Evolutionary conservation across 2,888 invertebrate species (phyloP).

Genomic region (Aleiodes leptofemur): DNA sequence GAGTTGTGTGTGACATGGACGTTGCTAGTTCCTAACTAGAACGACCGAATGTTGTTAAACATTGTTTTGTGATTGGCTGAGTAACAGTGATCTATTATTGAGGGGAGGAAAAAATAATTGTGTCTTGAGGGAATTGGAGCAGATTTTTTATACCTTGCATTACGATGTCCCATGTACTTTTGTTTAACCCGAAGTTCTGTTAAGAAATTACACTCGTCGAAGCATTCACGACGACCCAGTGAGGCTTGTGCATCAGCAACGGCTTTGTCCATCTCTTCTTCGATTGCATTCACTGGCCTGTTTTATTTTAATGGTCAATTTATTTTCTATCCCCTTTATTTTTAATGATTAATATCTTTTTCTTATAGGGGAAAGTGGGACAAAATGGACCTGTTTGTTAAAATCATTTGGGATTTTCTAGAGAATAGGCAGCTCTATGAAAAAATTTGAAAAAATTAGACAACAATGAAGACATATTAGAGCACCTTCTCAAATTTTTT

Average conservation of each 20-base stretch:
- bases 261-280: slow-evolving; percentile 70
- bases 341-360: slow-evolving; percentile 8
- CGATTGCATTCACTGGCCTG: slow-evolving; percentile 70
- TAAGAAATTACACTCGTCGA: slow-evolving; percentile 60
- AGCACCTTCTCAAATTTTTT: no score
- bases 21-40: slow-evolving; percentile 31
- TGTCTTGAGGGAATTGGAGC: background rate
- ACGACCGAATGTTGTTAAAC: background rate
- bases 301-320: background rate
- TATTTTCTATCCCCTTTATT: background rate
- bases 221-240: slow-evolving; percentile 61
- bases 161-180: slow-evolving; percentile 87
- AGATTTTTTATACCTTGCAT: slow-evolving; percentile 79
- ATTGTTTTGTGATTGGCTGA: slow-evolving; percentile 9
- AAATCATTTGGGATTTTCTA: no score
- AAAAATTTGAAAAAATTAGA: no score
- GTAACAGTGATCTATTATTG: slow-evolving; percentile 16
- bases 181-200: slow-evolving; percentile 79
- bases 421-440: no score
- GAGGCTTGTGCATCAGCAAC: slow-evolving; percentile 65
- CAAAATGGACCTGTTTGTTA: no score
- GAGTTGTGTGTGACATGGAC: slow-evolving; percentile 29
- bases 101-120: slow-evolving; percentile 12
- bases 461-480: no score
- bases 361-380: no score